A percentile compares a stretch with the other conserved stretches of the same genome.
phyloP scores from a whole-genome alignment of 2,888 invertebrate genomes.

The Omphaloscelis lunosa region DNA sequence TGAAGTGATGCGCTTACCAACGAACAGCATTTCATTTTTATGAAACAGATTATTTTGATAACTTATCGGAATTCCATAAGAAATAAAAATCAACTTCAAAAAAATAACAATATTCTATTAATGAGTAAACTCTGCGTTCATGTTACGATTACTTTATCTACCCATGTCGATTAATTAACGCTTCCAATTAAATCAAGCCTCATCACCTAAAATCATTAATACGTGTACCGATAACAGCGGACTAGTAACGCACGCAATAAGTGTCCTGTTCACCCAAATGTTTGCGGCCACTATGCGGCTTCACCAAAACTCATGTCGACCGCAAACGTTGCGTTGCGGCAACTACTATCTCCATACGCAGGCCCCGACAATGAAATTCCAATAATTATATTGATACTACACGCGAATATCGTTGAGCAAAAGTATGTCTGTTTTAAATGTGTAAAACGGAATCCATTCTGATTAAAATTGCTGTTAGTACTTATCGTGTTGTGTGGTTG shows the following conservation, averaged over 20 bases:
- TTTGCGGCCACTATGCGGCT: constrained; percentile 73
- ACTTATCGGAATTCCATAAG: not conserved
- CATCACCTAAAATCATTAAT: constrained; percentile 40
- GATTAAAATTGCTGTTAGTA: constrained; percentile 43
- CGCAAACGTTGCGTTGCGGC: constrained; percentile 79
- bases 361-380: constrained; percentile 75
- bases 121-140: not conserved
- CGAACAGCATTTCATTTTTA: no score
- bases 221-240: constrained; percentile 36
- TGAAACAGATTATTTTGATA: no score
- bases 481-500: not conserved
- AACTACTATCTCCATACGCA: constrained; percentile 69
- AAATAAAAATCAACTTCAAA: not conserved
- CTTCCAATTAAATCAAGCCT: constrained; percentile 38
- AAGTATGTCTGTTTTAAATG: constrained; percentile 48
- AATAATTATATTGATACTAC: constrained; percentile 76
- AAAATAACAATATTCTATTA: not conserved
- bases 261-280: constrained; percentile 74
- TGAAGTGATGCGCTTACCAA: no score
- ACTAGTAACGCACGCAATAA: constrained; percentile 69
- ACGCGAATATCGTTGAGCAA: constrained; percentile 62
- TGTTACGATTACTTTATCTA: no score
- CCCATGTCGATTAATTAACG: constrained; percentile 13
- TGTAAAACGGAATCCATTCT: constrained; percentile 40
- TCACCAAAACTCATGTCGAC: constrained; percentile 76